These are phyloP conservation scores for Drosophila sp. DNA, from an alignment of 1,140 invertebrate genomes.

Conservation along the genomic window DNA sequence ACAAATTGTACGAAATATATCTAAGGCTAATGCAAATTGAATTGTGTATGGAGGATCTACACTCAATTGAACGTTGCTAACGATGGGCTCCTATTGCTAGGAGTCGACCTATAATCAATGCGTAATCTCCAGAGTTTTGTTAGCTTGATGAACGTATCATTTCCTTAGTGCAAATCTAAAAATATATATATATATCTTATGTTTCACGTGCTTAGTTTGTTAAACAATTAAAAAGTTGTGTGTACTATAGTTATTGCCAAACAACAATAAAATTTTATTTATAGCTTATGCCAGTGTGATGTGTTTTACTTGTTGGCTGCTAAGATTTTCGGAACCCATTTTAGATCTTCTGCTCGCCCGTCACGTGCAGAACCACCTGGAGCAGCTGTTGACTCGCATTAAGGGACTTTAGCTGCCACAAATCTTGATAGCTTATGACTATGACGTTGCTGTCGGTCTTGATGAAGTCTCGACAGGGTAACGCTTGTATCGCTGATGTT, in stretches of 20 bases:
- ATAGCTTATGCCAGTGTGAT: slow-evolving; percentile 8
- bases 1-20: slow-evolving; percentile 52
- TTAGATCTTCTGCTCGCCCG: slow-evolving; percentile 40
- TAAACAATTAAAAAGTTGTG: slow-evolving; percentile 17
- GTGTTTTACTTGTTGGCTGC: neutral
- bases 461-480: slow-evolving; percentile 53
- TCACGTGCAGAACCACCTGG: slow-evolving; percentile 50
- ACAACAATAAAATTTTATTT: slow-evolving; percentile 37
- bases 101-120: neutral
- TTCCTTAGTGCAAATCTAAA: slow-evolving; percentile 42
- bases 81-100: slow-evolving; percentile 3
- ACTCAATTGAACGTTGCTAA: slow-evolving; percentile 16
- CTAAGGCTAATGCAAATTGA: slow-evolving; percentile 22
- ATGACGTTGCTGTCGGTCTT: slow-evolving; percentile 55
- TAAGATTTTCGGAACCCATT: neutral
- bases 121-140: slow-evolving; percentile 44
- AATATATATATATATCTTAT: slow-evolving; percentile 14
- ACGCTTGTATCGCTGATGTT: neutral
- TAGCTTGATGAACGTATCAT: slow-evolving; percentile 31
- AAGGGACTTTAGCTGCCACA: slow-evolving; percentile 22
- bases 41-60: neutral
- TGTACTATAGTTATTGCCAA: slow-evolving; percentile 43
- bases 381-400: slow-evolving; percentile 40
- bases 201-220: slow-evolving; percentile 21
- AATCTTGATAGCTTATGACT: slow-evolving; percentile 53